phyloP scores from a whole-genome alignment of 1,140 invertebrate genomes.

The Macrosteles quadrilineatus region DNA sequence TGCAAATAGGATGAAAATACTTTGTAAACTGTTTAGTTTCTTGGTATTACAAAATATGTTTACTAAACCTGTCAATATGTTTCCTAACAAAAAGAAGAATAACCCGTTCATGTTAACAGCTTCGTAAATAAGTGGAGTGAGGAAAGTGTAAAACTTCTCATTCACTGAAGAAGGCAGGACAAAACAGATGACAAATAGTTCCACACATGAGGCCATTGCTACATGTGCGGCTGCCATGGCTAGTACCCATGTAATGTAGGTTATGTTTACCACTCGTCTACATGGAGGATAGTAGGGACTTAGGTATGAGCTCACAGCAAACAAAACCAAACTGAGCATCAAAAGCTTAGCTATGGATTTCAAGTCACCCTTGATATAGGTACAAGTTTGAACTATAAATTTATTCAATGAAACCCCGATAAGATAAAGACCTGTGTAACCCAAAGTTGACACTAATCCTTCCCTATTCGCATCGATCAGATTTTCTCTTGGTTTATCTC shows the following conservation, averaged over 20 bases:
- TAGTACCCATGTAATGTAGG: constrained; percentile 75
- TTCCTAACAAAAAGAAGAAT: constrained; percentile 74
- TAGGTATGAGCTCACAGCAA: constrained; percentile 52
- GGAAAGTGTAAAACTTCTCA: not conserved
- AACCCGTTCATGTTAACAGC: constrained; percentile 75
- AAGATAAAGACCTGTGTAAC: constrained; percentile 83
- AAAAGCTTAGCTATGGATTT: constrained; percentile 47
- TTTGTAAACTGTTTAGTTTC: constrained; percentile 50
- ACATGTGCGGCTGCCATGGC: constrained; percentile 52
- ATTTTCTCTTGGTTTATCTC: constrained; percentile 56
- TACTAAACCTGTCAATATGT: constrained; percentile 76
- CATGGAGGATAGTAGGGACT: constrained; percentile 58
- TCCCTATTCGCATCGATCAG: constrained; percentile 86
- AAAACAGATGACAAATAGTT: constrained; percentile 8
- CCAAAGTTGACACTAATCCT: constrained; percentile 80
- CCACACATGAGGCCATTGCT: constrained; percentile 36
- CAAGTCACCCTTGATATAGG: constrained; percentile 41
- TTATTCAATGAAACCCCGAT: constrained; percentile 68
- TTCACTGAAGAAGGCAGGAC: not conserved
- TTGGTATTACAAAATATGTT: constrained; percentile 70
- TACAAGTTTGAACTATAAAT: constrained; percentile 53
- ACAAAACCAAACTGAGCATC: constrained; percentile 52
- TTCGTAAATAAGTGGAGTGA: constrained; percentile 60
- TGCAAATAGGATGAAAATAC: constrained; percentile 58
- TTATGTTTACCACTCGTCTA: constrained; percentile 72